Conservation (phyloP, 2,113 vertebrate species). For the Rattus norvegicus region DNA sequence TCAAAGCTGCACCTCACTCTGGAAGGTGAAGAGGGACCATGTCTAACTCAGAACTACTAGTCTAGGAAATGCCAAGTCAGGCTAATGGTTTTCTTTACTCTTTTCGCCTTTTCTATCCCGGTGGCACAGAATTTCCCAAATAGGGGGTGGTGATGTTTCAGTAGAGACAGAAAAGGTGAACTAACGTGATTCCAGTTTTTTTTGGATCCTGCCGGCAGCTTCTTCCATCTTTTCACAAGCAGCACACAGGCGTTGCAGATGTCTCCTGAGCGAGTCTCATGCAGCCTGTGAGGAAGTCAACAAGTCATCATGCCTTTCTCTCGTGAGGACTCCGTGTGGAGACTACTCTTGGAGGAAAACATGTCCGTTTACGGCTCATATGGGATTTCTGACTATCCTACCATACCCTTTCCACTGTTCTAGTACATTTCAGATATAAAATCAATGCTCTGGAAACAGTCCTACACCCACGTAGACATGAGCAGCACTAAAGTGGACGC, state of each 20-base stretch:
- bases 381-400: background rate
- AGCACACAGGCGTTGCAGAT: slow-evolving; percentile 99
- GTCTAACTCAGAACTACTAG: background rate
- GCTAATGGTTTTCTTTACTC: slow-evolving; percentile 15
- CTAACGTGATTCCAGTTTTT: slow-evolving; percentile 99
- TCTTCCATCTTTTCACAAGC: slow-evolving; percentile 99
- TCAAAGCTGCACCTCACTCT: background rate
- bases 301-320: slow-evolving; percentile 19
- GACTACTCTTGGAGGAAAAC: background rate
- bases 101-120: background rate
- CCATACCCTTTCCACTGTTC: background rate
- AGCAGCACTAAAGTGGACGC: background rate
- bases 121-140: slow-evolving; percentile 21
- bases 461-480: too few species aligned
- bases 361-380: background rate
- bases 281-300: slow-evolving; percentile 87
- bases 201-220: slow-evolving; percentile 97
- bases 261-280: slow-evolving; percentile 96
- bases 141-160: background rate
- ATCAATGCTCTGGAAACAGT: background rate
- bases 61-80: background rate
- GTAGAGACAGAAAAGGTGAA: slow-evolving; percentile 49
- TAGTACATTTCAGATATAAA: slow-evolving; percentile 24
- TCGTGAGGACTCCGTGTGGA: slow-evolving; percentile 22
- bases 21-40: background rate